These are phyloP conservation scores for Chaunax sp. DNA, from an alignment of 2,797 vertebrate genomes.

Conservation along the genomic window DNA sequence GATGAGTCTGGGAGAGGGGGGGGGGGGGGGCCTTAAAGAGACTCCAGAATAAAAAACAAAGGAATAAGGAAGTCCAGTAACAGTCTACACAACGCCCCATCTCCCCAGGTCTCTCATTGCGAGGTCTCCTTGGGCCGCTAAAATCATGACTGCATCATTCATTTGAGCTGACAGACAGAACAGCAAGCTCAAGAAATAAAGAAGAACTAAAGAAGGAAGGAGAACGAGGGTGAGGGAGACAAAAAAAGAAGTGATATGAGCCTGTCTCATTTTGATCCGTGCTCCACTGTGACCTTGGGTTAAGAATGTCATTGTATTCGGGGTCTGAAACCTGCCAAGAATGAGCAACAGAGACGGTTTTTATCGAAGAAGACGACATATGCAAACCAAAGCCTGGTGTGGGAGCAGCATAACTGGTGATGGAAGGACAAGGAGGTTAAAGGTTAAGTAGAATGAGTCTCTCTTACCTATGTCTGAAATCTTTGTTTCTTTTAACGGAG, in stretches of 20 bases:
- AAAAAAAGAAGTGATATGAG: background rate
- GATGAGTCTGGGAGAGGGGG: too few species aligned
- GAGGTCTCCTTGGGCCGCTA: constrained; percentile 30
- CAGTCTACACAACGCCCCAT: background rate
- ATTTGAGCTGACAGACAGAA: constrained; percentile 54
- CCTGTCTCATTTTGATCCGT: too few species aligned
- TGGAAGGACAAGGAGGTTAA: constrained; percentile 16
- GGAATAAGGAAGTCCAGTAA: background rate
- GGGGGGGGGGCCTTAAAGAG: too few species aligned
- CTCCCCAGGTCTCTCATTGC: background rate
- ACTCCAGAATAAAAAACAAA: too few species aligned
- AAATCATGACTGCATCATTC: constrained; percentile 34
- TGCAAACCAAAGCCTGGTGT: background rate
- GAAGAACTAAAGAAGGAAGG: background rate
- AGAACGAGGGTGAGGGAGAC: constrained; percentile 8
- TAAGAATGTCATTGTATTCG: background rate
- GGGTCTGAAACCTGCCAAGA: constrained; percentile 6
- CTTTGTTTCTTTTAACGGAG: constrained; percentile 97
- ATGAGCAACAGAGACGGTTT: constrained; percentile 5
- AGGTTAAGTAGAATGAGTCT: constrained; percentile 44
- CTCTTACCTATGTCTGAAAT: constrained; percentile 99
- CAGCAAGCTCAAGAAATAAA: constrained; percentile 20
- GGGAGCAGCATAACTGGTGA: background rate
- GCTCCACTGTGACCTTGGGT: background rate
- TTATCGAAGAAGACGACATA: background rate